phyloP scores from a whole-genome alignment of 2,888 invertebrate species.

The Elysia crispata region DNA sequence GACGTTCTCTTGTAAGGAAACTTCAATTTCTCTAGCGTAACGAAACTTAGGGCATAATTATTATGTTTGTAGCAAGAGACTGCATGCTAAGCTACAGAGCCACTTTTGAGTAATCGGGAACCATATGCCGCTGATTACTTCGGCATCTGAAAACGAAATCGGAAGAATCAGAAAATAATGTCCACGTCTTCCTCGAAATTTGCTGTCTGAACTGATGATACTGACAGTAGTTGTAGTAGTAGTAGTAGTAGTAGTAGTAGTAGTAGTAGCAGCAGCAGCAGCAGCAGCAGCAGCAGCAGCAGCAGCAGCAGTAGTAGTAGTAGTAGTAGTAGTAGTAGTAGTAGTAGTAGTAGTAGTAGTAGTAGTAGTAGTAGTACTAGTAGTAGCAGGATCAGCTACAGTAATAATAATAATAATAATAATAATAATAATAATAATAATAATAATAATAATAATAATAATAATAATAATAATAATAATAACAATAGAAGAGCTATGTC shows the following conservation, averaged over 20 bases:
- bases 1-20: too few relatives aligned
- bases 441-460: slow-evolving; percentile 25
- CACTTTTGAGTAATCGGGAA: too few relatives aligned
- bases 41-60: too few relatives aligned
- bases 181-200: not conserved
- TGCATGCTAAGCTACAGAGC: too few relatives aligned
- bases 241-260: slow-evolving; percentile 15
- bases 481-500: not conserved
- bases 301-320: slow-evolving; percentile 25
- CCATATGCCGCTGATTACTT: too few relatives aligned
- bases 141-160: too few relatives aligned
- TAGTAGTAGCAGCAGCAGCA: slow-evolving; percentile 24
- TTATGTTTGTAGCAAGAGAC: too few relatives aligned
- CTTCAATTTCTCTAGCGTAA: too few relatives aligned
- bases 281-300: slow-evolving; percentile 30
- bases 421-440: slow-evolving; percentile 15
- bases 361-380: slow-evolving; percentile 23
- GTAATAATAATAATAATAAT: too few relatives aligned
- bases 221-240: not conserved
- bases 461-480: not conserved
- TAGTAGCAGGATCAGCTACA: too few relatives aligned
- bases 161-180: not conserved
- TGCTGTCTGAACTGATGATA: slow-evolving; percentile 19
- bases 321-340: slow-evolving; percentile 30
- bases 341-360: slow-evolving; percentile 31